A percentile compares a stretch with the other conserved stretches of the same genome.
Conservation (phyloP, 2,113 vertebrate species). For the Microcebus lehilahytsara region DNA sequence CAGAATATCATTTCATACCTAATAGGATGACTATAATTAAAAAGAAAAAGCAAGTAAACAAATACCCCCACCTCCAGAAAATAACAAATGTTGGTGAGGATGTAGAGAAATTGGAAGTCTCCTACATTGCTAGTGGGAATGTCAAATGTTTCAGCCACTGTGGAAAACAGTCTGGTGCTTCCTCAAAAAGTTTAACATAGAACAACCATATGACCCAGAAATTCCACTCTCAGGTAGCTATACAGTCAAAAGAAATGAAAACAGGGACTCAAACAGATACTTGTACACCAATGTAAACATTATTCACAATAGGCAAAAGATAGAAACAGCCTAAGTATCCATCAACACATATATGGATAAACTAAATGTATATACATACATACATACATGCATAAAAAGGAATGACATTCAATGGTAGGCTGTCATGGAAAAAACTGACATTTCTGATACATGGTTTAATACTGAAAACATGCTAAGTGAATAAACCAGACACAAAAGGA, state of each 20-base stretch:
- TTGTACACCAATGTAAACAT: background rate
- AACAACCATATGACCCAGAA: background rate
- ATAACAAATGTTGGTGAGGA: background rate
- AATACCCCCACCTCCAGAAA: background rate
- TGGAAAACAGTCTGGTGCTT: background rate
- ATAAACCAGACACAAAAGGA: background rate
- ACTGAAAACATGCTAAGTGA: background rate
- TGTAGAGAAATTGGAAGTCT: background rate
- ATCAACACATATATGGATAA: background rate
- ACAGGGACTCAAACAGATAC: background rate
- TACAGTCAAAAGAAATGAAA: slow-evolving; percentile 34
- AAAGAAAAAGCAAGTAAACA: background rate
- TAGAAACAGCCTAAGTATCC: background rate
- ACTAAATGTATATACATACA: background rate
- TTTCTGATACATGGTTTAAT: background rate
- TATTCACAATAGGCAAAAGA: background rate
- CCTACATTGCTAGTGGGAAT: background rate
- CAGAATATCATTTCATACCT: background rate
- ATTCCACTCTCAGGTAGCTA: background rate
- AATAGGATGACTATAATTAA: background rate
- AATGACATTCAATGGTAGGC: background rate
- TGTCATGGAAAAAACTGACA: background rate
- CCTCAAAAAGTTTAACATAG: background rate
- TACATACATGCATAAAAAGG: background rate
- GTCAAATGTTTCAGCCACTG: background rate